Evolutionary conservation across 1,140 invertebrate species (phyloP).

Genomic region (Orchesella cincta): DNA sequence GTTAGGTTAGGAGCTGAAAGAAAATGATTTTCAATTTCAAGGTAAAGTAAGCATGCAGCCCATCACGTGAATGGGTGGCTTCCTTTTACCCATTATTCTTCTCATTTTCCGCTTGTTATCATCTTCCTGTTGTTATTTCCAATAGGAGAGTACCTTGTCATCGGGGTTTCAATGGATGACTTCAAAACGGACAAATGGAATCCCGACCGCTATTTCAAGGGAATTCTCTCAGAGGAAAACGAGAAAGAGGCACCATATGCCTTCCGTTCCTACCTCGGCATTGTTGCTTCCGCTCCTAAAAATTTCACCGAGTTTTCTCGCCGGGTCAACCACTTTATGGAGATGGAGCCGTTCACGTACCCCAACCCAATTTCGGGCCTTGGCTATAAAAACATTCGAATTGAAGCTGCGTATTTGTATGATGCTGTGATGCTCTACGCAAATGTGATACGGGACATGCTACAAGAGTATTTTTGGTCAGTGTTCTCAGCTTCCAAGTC

Average conservation of each 20-base stretch:
- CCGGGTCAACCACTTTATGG: slow-evolving; percentile 70
- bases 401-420: slow-evolving; percentile 88
- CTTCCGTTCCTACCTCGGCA: slow-evolving; percentile 71
- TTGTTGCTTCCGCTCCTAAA: slow-evolving; percentile 56
- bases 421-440: slow-evolving; percentile 85
- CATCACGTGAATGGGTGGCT: no score
- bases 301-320: slow-evolving; percentile 73
- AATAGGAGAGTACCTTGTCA: slow-evolving; percentile 82
- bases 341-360: slow-evolving; percentile 17
- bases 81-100: no score
- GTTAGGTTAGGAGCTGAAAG: no score
- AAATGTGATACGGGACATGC: slow-evolving; percentile 68
- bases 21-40: no score
- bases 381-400: slow-evolving; percentile 51
- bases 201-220: slow-evolving; percentile 73
- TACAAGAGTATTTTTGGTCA: slow-evolving; percentile 62
- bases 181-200: slow-evolving; percentile 68
- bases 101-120: not conserved
- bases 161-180: slow-evolving; percentile 86
- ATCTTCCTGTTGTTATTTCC: slow-evolving; percentile 33
- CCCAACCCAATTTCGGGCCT: slow-evolving; percentile 1
- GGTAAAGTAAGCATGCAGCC: no score
- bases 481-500: slow-evolving; percentile 52
- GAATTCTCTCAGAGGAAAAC: slow-evolving; percentile 67
- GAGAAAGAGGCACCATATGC: slow-evolving; percentile 62